A percentile compares a stretch with the other conserved stretches of the same genome.
Evolutionary conservation across 1,140 invertebrate genomes (phyloP).

Genomic region (Caenorhabditis remanei): DNA sequence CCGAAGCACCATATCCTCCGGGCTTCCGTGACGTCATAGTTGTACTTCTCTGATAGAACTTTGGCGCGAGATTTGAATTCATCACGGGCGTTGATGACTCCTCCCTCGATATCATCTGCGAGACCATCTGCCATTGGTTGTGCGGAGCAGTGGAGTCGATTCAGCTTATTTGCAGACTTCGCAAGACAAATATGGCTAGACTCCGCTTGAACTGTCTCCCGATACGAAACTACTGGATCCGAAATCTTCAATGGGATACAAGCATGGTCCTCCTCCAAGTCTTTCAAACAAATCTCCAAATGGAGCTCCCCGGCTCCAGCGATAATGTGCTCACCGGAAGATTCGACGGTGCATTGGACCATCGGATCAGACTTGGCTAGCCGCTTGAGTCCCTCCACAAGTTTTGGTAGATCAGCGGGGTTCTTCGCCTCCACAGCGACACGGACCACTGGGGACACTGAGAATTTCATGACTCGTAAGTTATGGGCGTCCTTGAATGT

Average conservation of each 20-base stretch:
- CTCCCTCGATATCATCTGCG: constrained; percentile 95
- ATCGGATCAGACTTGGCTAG: constrained; percentile 99
- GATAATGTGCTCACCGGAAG: constrained; percentile 99
- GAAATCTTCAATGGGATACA: constrained; percentile 98
- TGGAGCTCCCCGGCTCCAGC: constrained; percentile 99
- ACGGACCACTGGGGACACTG: constrained; percentile 97
- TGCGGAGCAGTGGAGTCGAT: constrained; percentile 97
- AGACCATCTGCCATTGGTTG: constrained; percentile 94
- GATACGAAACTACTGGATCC: constrained; percentile 98
- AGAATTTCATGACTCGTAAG: constrained; percentile 90
- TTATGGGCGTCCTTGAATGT: constrained; percentile 99
- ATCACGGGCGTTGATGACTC: constrained; percentile 92
- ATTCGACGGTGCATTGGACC: constrained; percentile 98
- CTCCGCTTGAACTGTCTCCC: constrained; percentile 96
- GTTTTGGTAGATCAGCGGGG: constrained; percentile 96
- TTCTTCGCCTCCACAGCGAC: constrained; percentile 99
- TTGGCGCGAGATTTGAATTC: constrained; percentile 96
- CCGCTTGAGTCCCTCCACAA: constrained; percentile 84
- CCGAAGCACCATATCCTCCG: constrained; percentile 99
- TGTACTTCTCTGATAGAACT: constrained; percentile 93
- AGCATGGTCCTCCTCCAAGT: constrained; percentile 99
- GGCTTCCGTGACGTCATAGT: constrained; percentile 97
- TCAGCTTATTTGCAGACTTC: constrained; percentile 99
- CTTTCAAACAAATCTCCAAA: constrained; percentile 99
- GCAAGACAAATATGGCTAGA: constrained; percentile 95